phyloP scores from a whole-genome alignment of 2,888 invertebrate genomes.

The Noctua comes region DNA sequence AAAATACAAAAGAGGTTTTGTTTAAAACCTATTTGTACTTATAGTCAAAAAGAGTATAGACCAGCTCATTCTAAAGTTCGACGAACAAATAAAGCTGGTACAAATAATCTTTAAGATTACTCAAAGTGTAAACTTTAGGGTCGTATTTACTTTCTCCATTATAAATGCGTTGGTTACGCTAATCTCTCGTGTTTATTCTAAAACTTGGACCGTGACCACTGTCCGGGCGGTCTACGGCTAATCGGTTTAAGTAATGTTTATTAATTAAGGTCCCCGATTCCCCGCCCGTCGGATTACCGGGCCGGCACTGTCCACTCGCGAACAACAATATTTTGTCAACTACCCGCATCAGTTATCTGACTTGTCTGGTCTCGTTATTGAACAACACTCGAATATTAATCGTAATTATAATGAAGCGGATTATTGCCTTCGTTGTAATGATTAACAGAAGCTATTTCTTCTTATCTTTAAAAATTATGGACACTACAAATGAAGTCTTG shows the following conservation, averaged over 20 bases:
- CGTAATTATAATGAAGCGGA: constrained; percentile 72
- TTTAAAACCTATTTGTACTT: constrained; percentile 7
- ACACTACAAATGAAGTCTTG: constrained; percentile 61
- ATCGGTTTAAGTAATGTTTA: constrained; percentile 86
- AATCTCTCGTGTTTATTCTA: constrained; percentile 64
- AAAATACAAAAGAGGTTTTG: constrained; percentile 18
- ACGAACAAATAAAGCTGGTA: constrained; percentile 11
- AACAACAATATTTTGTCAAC: constrained; percentile 85
- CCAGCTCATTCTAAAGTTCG: background rate
- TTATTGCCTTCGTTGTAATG: constrained; percentile 57
- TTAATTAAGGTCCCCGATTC: constrained; percentile 80
- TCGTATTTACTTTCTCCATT: constrained; percentile 44
- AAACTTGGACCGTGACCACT: constrained; percentile 68
- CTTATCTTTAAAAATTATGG: constrained; percentile 37
- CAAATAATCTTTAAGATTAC: background rate
- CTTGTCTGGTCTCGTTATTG: constrained; percentile 64
- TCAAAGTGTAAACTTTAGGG: constrained; percentile 35
- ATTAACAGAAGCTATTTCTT: constrained; percentile 46
- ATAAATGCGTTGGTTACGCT: constrained; percentile 62
- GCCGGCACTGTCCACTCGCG: constrained; percentile 73
- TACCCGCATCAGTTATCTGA: constrained; percentile 70
- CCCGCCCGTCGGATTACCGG: constrained; percentile 78
- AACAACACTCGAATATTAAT: constrained; percentile 71
- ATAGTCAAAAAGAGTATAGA: background rate
- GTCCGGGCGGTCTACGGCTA: constrained; percentile 80